Conservation (phyloP, 1,140 invertebrate species). For the Phymastichus coffea region DNA sequence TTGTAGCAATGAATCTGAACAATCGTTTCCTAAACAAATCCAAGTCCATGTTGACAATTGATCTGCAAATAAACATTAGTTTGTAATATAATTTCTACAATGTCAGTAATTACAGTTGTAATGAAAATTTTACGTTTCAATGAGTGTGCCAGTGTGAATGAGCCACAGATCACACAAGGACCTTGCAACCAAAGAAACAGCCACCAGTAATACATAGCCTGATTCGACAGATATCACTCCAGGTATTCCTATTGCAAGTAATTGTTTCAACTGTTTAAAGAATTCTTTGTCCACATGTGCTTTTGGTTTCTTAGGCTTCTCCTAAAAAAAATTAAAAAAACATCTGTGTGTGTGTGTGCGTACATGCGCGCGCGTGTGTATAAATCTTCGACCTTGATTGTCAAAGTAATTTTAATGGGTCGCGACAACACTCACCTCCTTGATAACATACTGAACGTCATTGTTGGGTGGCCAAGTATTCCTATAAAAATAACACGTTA, state of each 20-base stretch:
- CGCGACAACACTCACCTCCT: slow-evolving; percentile 57
- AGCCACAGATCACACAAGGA: slow-evolving; percentile 97
- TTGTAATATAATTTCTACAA: neutral
- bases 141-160: slow-evolving; percentile 88
- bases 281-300: slow-evolving; percentile 87
- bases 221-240: slow-evolving; percentile 72
- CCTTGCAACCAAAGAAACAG: slow-evolving; percentile 76
- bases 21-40: slow-evolving; percentile 74
- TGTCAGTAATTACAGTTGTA: neutral
- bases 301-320: slow-evolving; percentile 66
- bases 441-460: slow-evolving; percentile 75
- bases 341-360: neutral
- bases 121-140: slow-evolving; percentile 76
- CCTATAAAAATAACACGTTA: slow-evolving; percentile 31
- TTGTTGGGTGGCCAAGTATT: slow-evolving; percentile 47
- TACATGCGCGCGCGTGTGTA: neutral
- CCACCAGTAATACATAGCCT: slow-evolving; percentile 80
- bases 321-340: slow-evolving; percentile 42
- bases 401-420: too few relatives aligned
- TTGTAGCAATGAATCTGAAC: slow-evolving; percentile 73
- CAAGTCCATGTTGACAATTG: slow-evolving; percentile 87
- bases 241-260: slow-evolving; percentile 85
- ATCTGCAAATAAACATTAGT: slow-evolving; percentile 66
- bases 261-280: slow-evolving; percentile 71
- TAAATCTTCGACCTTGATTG: too few relatives aligned